phyloP scores from a whole-genome alignment of 1,140 invertebrate genomes.

The Bombus balteatus region DNA sequence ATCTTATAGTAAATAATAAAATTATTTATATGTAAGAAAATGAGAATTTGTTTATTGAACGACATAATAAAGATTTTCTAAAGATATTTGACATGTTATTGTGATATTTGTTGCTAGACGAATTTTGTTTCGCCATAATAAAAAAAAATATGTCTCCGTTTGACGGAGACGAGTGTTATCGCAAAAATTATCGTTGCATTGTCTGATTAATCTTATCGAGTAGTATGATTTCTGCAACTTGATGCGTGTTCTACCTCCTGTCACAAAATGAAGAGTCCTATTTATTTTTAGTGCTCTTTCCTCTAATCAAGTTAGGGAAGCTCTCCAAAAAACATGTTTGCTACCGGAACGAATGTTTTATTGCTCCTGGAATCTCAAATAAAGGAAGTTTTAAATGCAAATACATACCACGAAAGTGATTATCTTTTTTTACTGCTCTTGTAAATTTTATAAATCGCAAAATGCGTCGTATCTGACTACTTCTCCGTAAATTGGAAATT shows the following conservation, averaged over 20 bases:
- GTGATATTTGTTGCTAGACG: neutral
- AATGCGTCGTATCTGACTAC: neutral
- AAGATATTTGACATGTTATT: neutral
- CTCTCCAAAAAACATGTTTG: neutral
- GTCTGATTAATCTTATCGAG: slow-evolving; percentile 42
- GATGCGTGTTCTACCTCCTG: neutral
- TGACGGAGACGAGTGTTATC: slow-evolving; percentile 23
- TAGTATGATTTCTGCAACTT: neutral
- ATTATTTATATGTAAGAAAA: neutral
- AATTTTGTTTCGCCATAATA: slow-evolving; percentile 11
- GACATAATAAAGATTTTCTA: slow-evolving; percentile 3
- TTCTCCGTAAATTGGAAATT: slow-evolving; percentile 2
- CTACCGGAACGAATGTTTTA: neutral
- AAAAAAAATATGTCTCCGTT: neutral
- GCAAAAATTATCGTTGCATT: slow-evolving; percentile 31
- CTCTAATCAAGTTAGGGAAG: neutral
- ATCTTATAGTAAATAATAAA: slow-evolving; percentile 21
- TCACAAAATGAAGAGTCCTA: neutral
- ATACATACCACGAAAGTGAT: neutral
- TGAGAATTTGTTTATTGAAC: neutral
- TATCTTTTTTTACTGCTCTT: neutral
- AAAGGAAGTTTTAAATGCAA: neutral
- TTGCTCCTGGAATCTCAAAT: neutral
- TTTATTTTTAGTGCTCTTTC: neutral
- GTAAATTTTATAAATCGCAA: neutral